Percentiles rank a stretch among this genome's conserved stretches.
These are phyloP conservation scores for Gorsachius magnificus DNA, from an alignment of 2,797 vertebrate genomes.

Conservation along the genomic window DNA sequence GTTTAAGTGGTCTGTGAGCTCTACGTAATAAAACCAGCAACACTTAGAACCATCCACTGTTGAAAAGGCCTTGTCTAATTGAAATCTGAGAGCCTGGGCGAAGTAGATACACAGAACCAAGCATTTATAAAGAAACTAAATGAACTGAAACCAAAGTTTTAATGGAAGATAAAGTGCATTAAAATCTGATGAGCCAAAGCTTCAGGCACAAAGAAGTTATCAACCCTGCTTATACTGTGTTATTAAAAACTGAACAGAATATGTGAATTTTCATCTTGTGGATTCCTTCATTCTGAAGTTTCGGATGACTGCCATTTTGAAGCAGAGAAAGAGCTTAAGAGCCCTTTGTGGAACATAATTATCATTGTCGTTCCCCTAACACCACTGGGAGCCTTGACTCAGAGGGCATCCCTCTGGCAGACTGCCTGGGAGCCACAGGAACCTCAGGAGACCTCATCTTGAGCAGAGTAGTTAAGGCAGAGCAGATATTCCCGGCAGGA, in stretches of 20 bases:
- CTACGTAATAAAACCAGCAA: not conserved
- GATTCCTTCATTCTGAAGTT: not conserved
- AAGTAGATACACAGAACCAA: not conserved
- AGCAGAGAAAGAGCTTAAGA: not conserved
- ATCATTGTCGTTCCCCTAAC: not conserved
- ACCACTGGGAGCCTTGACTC: not conserved
- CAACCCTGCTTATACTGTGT: rapidly evolving
- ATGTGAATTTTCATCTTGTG: not conserved
- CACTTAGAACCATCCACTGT: not conserved
- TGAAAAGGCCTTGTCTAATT: not conserved
- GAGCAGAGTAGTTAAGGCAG: not conserved
- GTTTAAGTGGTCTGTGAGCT: not conserved
- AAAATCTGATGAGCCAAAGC: not conserved
- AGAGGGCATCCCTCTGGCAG: not conserved
- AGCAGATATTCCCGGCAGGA: not conserved
- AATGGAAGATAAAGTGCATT: not conserved
- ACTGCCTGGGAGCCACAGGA: not conserved
- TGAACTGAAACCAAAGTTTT: not conserved
- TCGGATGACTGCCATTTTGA: not conserved
- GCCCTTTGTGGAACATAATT: not conserved
- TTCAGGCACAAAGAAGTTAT: not conserved
- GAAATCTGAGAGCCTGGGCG: not conserved
- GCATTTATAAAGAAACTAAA: not conserved
- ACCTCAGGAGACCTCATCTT: not conserved
- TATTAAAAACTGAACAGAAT: not conserved